phyloP scores from a whole-genome alignment of 2,888 invertebrate genomes.

The Hoplodrina blanda region DNA sequence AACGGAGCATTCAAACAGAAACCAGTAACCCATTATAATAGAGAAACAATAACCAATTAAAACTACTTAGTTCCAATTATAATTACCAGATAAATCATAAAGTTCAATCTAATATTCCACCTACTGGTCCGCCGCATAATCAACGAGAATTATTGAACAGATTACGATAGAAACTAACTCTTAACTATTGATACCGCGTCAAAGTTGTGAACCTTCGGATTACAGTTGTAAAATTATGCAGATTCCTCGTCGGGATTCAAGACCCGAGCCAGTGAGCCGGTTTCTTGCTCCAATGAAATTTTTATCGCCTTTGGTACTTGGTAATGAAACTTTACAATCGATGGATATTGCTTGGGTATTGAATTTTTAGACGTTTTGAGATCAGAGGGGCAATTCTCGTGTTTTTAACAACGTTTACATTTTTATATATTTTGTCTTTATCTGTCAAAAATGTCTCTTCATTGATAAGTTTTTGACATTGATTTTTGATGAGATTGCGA shows the following conservation, averaged over 20 bases:
- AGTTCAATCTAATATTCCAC: conserved; percentile 20
- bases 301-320: conserved; percentile 47
- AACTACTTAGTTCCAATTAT: neutral
- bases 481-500: too few species aligned
- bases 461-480: too few species aligned
- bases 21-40: too few species aligned
- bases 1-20: too few species aligned
- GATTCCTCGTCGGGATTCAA: conserved; percentile 56
- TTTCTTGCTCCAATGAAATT: conserved; percentile 46
- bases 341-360: conserved; percentile 47
- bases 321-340: conserved; percentile 56
- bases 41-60: neutral
- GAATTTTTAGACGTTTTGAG: conserved; percentile 32
- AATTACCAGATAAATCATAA: conserved; percentile 49
- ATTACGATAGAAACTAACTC: conserved; percentile 60
- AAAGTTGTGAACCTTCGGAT: conserved; percentile 70
- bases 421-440: too few species aligned
- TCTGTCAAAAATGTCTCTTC: too few species aligned
- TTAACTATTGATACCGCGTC: conserved; percentile 65
- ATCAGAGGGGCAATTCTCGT: neutral
- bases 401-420: too few species aligned
- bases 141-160: conserved; percentile 62
- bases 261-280: conserved; percentile 10
- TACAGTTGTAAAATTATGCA: conserved; percentile 74
- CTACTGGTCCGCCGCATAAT: conserved; percentile 33